Percentiles rank a stretch among this genome's conserved stretches.
Conservation (phyloP, 2,888 invertebrate genomes). For the Rotaria sp. region DNA sequence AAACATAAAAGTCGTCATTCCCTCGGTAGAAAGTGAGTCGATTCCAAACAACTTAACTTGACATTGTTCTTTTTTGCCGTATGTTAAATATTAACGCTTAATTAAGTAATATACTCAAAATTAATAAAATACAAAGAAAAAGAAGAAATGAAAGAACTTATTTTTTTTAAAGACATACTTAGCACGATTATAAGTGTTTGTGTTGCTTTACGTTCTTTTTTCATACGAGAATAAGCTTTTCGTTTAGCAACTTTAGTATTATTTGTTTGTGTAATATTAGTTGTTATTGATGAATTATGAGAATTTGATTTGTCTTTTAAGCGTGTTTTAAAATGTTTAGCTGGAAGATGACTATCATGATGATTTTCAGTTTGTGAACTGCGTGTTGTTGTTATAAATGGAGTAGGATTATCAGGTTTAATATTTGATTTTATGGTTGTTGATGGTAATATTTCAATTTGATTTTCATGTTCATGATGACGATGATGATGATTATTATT, state of each 20-base stretch:
- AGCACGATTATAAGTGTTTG: constrained; percentile 95
- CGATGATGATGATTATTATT: background rate
- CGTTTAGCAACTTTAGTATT: background rate
- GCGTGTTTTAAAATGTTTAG: background rate
- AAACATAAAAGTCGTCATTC: background rate
- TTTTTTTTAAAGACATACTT: constrained; percentile 60
- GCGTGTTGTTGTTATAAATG: background rate
- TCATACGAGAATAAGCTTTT: constrained; percentile 3
- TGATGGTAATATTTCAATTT: background rate
- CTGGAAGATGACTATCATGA: background rate
- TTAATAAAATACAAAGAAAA: too few relatives aligned
- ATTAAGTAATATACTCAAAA: too few relatives aligned
- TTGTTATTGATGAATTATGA: background rate
- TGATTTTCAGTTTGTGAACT: background rate
- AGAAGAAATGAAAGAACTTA: background rate
- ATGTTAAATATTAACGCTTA: too few relatives aligned
- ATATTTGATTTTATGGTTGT: background rate
- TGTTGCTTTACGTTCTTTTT: constrained; percentile 81
- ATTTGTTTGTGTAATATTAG: background rate
- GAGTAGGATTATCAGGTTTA: background rate
- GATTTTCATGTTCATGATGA: background rate
- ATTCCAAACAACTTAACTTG: background rate
- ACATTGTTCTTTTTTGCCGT: background rate
- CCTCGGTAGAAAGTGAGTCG: background rate
- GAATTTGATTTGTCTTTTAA: background rate